Evolutionary conservation across 2,797 vertebrate species (phyloP).

Genomic region (Arctocebus calabarensis): DNA sequence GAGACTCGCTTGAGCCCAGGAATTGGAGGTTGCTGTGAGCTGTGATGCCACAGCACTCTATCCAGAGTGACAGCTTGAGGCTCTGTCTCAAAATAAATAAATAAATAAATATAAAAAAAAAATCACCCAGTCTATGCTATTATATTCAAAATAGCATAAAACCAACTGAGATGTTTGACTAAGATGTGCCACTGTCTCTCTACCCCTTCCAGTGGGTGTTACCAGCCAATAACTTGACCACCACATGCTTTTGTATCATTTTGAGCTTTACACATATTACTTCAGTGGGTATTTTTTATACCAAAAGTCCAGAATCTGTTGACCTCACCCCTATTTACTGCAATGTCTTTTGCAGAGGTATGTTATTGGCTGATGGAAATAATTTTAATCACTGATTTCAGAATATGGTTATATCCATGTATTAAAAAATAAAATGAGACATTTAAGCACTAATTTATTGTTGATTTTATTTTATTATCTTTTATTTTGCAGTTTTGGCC

Average conservation of each 20-base stretch:
- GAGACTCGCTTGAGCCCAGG: no score
- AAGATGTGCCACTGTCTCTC: neutral
- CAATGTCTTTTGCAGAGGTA: neutral
- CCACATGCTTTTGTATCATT: neutral
- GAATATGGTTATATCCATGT: neutral
- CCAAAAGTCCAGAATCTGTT: neutral
- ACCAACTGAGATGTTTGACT: neutral
- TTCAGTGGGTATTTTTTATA: neutral
- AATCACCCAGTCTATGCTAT: neutral
- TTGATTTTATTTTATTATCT: no score
- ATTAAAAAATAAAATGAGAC: neutral
- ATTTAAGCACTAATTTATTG: neutral
- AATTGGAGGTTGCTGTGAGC: no score
- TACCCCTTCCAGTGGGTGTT: neutral
- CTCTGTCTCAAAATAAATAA: no score
- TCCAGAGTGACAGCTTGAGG: no score
- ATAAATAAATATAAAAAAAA: no score
- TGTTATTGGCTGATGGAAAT: neutral
- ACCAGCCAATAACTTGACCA: neutral
- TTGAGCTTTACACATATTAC: neutral
- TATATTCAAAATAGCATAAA: neutral
- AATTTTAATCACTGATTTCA: constrained; percentile 18
- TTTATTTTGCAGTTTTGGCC: no score
- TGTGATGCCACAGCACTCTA: no score
- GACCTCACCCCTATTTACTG: neutral